phyloP scores from a whole-genome alignment of 2,797 vertebrate species.

The Nasua narica region DNA sequence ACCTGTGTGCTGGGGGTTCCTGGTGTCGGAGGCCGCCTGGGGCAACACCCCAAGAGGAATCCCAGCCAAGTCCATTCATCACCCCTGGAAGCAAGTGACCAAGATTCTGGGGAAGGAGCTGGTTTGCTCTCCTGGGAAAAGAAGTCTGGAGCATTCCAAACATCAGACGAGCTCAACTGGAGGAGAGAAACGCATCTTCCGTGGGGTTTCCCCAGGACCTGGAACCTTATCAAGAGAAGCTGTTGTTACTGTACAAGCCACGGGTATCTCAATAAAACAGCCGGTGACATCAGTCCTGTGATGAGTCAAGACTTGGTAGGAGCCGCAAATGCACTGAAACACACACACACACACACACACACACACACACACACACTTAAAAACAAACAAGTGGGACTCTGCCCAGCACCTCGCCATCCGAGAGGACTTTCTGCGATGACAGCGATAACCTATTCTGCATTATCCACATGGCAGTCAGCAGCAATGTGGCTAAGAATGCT shows the following conservation, averaged over 20 bases:
- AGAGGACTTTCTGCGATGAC: background rate
- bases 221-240: background rate
- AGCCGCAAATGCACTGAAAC: background rate
- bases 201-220: background rate
- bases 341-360: background rate
- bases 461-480: fast-evolving
- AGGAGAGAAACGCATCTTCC: background rate
- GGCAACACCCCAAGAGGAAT: fast-evolving
- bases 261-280: background rate
- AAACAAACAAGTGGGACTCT: background rate
- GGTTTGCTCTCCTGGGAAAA: background rate
- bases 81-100: fast-evolving
- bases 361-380: background rate
- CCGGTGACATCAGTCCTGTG: background rate
- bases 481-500: background rate
- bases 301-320: background rate
- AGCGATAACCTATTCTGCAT: background rate
- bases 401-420: background rate
- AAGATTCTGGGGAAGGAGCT: background rate
- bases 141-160: background rate
- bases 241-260: background rate
- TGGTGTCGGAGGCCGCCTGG: background rate
- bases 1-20: background rate
- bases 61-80: background rate
- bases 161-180: background rate